Base-by-base conservation (phyloP, 2,797 vertebrate species). In the Sparidentex hasta region DNA sequence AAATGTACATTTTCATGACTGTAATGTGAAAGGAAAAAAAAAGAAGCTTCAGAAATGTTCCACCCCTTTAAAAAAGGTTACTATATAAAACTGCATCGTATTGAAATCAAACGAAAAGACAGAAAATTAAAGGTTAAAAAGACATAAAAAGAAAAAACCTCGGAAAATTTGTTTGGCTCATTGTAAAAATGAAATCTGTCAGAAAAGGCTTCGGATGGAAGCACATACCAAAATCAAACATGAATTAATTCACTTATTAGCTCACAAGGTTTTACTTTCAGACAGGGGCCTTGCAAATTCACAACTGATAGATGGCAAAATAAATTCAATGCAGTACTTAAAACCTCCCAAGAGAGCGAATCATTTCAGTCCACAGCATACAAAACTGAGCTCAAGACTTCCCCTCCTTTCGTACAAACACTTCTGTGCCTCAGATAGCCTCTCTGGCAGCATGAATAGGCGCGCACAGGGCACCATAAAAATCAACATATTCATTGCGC, bases 401-500 rank as follows among this genome's bases (percentile, higher is more conserved):
- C 71, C 65, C 67, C 61, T 81, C 21, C 43, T 79, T 84, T 85
- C 71, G 78, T 67, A 74, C 64, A 88, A 83, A 72, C 68, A 73
- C 72, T 58, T 62, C 72, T 76, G 71, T 70, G 71, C 78, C 80
- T 61, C 56, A 72, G 67, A 84, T 46, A 65, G 69, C 74, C 70
- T 86, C 81, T 50, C 69, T 78, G 77, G 77, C 70, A 71, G 67
- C 25, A 68, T 79, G 59, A 78, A 89, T 50, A 84, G 61, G 57
- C 50, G 6, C 68, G 78, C 70, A 83, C 51, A 65, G 84, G 77
- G 78, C 55, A 72, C 71, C 76, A 82, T 82, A 72, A 87, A 85
- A 90, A 91, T 84, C 76, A 87, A 84, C 88, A 90, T 83, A 86
- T 91, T 85, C 75, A 69, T 75, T 79, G 76, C 81, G 87, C 85